Evolutionary conservation across 2,888 invertebrate species (phyloP).

Genomic region (Agriopis aurantiaria): DNA sequence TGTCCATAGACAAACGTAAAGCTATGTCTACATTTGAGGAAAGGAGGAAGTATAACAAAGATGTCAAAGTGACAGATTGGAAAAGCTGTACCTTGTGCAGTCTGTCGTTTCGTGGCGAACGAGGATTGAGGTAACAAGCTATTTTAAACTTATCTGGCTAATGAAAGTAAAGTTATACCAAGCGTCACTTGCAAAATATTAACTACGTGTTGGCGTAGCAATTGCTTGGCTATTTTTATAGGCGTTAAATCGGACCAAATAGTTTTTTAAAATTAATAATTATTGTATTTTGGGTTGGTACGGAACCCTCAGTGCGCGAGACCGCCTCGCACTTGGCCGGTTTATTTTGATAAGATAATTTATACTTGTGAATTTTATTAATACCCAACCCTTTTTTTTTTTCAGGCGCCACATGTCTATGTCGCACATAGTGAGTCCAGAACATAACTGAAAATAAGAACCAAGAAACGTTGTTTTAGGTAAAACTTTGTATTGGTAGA

Average conservation of each 20-base stretch:
- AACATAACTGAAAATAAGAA: slow-evolving; percentile 46
- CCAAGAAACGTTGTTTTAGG: slow-evolving; percentile 49
- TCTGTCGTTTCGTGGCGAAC: slow-evolving; percentile 68
- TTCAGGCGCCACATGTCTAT: slow-evolving; percentile 76
- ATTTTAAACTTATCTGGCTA: neutral
- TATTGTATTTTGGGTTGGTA: too few relatives aligned
- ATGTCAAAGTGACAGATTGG: slow-evolving; percentile 48
- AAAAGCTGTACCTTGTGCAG: slow-evolving; percentile 68
- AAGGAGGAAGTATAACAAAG: slow-evolving; percentile 28
- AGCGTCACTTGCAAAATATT: too few relatives aligned
- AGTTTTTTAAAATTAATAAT: too few relatives aligned
- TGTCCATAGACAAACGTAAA: slow-evolving; percentile 9
- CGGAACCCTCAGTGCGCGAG: too few relatives aligned
- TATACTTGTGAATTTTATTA: too few relatives aligned
- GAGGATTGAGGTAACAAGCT: slow-evolving; percentile 68
- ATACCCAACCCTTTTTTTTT: slow-evolving; percentile 32
- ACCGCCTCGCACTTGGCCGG: too few relatives aligned
- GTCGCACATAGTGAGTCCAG: slow-evolving; percentile 59
- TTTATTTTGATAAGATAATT: too few relatives aligned
- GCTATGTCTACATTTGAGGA: slow-evolving; percentile 23
- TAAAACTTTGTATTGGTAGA: slow-evolving; percentile 31
- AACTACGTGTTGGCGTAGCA: too few relatives aligned
- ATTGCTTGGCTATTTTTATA: too few relatives aligned
- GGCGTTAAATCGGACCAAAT: too few relatives aligned
- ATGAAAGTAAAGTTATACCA: too few relatives aligned